Evolutionary conservation across 2,797 vertebrate species (phyloP), one percentile per base, ranked within the genome.

Genomic region (Falco rusticolus): DNA sequence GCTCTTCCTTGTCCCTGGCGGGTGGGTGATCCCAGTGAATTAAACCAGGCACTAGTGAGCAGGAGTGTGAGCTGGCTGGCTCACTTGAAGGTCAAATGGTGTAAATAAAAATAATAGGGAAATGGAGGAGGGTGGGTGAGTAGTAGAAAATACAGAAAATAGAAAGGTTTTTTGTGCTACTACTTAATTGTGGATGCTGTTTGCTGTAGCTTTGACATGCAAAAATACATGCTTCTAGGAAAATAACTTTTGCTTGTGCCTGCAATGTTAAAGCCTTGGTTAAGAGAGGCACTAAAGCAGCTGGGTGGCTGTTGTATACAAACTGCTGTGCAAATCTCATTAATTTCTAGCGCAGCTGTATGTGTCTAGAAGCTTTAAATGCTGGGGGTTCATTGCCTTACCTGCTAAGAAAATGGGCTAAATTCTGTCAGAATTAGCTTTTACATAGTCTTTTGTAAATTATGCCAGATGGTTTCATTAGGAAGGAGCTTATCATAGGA

Each of bases 1-100:
- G 2, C 5, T 51, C 31, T 28, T 4, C n/a, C 22, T 19, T 1
- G 5, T 15, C 22, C 28, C 1, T 2, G 8, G n/a, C 29, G 16
- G 16, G 11, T 12, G 21, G 28, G 37, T 25, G 43, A 25, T 10
- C 18, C 43, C 17, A 5, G 11, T 6, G 39, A 21, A 8, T 56
- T 66, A 45, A 39, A 37, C 24, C 7, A 25, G 34, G 59, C 5
- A 4, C 15, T 4, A 2, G 51, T 47, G 37, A 33, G 11, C 59
- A 16, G 29, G 37, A 14, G 43, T 3, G 11, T 1, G 2, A 14
- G 22, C 10, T 74, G 47, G 11, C 29, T 25, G 17, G 19, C 69
- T 87, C 12, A 7, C 31, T 4, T 25, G 68, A 19, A 13, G 51
- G 63, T 19, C 66, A 45, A 77, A 50, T 3, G 10, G 48, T 71